phyloP scores from a whole-genome alignment of 1,140 invertebrate species.

The Harpegnathos saltator region DNA sequence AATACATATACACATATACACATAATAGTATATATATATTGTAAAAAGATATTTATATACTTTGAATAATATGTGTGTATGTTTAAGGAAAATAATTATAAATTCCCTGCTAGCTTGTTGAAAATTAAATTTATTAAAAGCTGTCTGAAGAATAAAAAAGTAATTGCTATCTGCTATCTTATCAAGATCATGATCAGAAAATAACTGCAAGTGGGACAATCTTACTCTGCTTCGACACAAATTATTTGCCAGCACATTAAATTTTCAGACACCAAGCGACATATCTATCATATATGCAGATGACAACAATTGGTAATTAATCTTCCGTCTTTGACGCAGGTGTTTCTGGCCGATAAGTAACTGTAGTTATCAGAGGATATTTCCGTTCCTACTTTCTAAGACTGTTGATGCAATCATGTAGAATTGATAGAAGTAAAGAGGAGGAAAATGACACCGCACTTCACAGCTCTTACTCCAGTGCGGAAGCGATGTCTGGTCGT shows the following conservation, averaged over 20 bases:
- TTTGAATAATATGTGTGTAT: no score
- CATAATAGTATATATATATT: background rate
- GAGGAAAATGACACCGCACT: conserved; percentile 77
- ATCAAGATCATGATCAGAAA: background rate
- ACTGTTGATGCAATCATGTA: conserved; percentile 73
- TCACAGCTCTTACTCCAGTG: conserved; percentile 78
- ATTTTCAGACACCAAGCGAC: background rate
- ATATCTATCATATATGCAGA: background rate
- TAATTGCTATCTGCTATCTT: no score
- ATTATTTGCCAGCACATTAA: background rate
- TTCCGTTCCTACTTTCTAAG: background rate
- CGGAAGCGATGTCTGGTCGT: conserved; percentile 79
- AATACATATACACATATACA: no score
- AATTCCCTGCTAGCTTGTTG: no score
- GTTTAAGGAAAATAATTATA: no score
- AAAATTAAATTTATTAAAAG: no score
- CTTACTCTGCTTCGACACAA: background rate
- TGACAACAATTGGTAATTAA: background rate
- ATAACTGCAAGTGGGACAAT: background rate
- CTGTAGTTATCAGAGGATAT: background rate
- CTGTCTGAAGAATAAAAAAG: no score
- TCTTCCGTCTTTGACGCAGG: background rate
- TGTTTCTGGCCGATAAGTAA: conserved; percentile 4
- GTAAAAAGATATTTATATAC: background rate
- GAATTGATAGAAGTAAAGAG: conserved; percentile 45